phyloP scores from a whole-genome alignment of 2,113 vertebrate genomes.

The Nibea coibor region DNA sequence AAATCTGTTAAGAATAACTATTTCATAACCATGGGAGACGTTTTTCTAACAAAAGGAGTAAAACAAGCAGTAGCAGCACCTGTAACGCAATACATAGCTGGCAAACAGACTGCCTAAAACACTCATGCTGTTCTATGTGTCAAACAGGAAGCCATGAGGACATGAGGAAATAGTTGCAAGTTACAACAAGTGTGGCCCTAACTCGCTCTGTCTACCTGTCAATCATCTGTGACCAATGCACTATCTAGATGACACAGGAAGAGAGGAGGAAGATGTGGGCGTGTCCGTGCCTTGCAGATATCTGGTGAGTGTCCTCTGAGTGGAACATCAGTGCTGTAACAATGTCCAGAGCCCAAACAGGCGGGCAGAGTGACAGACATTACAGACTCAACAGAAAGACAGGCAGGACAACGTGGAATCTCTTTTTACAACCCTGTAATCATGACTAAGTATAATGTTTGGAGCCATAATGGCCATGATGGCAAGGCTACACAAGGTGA shows the following conservation, averaged over 20 bases:
- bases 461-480: background rate
- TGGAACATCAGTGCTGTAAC: constrained; percentile 53
- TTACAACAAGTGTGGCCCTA: background rate
- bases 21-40: background rate
- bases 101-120: background rate
- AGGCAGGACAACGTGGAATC: background rate
- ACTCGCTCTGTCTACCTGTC: background rate
- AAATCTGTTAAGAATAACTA: background rate
- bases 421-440: constrained; percentile 25
- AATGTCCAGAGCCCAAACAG: constrained; percentile 69
- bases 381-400: constrained; percentile 4
- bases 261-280: constrained; percentile 46
- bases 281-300: constrained; percentile 28
- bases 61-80: background rate
- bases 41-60: background rate
- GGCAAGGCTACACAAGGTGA: background rate
- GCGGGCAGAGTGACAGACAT: background rate
- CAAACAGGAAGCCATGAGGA: constrained; percentile 11
- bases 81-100: background rate
- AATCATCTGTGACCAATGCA: background rate
- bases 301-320: constrained; percentile 55
- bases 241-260: constrained; percentile 49
- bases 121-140: background rate
- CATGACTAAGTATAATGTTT: constrained; percentile 2
- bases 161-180: constrained; percentile 7